Conservation (phyloP, 2,888 invertebrate genomes). For the Neoitamus cyanurus region DNA sequence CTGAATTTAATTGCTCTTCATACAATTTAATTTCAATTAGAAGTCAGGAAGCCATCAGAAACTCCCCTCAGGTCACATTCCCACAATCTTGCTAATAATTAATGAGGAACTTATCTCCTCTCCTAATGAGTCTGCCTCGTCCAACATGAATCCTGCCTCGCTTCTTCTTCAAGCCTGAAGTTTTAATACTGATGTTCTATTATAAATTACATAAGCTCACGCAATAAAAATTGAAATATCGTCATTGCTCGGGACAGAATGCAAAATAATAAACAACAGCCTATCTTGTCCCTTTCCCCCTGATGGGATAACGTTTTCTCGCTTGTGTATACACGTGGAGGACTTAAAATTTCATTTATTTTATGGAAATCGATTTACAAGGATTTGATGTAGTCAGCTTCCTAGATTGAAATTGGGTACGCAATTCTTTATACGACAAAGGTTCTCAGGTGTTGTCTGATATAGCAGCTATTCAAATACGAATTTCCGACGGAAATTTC, state of each 20-base stretch:
- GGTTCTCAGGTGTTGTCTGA: neutral
- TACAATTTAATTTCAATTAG: neutral
- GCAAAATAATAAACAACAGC: neutral
- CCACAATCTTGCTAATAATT: neutral
- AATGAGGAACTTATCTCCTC: neutral
- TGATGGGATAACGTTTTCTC: neutral
- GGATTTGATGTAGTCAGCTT: conserved; percentile 1
- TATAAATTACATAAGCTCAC: neutral
- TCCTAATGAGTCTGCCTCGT: neutral
- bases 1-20: neutral
- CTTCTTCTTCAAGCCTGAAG: neutral
- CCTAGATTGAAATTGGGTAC: neutral
- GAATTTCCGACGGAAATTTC: neutral
- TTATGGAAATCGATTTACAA: conserved; percentile 1
- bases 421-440: neutral
- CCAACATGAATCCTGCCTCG: neutral
- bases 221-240: neutral
- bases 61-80: neutral
- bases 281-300: neutral
- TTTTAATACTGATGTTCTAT: neutral
- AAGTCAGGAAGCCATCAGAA: neutral
- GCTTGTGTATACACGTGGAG: neutral
- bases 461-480: neutral
- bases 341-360: neutral
- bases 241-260: neutral